phyloP scores from a whole-genome alignment of 2,797 vertebrate species.

The Gastrophryne carolinensis region DNA sequence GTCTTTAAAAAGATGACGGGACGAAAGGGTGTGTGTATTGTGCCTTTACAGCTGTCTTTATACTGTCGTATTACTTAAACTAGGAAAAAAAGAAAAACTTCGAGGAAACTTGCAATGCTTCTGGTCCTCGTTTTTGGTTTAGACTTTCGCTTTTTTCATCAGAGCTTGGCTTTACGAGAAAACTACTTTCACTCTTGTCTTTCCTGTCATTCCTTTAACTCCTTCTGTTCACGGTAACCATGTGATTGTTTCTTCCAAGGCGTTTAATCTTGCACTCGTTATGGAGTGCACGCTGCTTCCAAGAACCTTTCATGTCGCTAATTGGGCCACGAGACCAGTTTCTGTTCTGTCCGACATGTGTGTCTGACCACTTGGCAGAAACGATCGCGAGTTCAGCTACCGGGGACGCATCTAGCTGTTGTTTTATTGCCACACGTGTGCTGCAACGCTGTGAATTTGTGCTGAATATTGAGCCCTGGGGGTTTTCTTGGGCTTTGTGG shows the following conservation, averaged over 20 bases:
- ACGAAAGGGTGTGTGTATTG: constrained; percentile 56
- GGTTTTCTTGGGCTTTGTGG: not conserved
- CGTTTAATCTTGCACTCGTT: not conserved
- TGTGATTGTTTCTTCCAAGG: not conserved
- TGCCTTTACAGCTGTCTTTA: constrained; percentile 69
- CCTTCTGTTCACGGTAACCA: not conserved
- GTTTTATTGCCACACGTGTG: not conserved
- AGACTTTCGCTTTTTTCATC: not conserved
- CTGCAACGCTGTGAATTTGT: not conserved
- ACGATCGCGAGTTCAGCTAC: constrained; percentile 12
- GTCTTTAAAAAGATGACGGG: constrained; percentile 58
- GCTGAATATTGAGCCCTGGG: not conserved
- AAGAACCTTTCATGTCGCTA: not conserved
- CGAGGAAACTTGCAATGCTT: constrained; percentile 32
- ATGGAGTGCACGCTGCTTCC: not conserved
- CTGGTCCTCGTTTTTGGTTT: not conserved
- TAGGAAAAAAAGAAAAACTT: constrained; percentile 30
- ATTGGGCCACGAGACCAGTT: not conserved
- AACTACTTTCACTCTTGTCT: not conserved
- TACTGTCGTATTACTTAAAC: constrained; percentile 61
- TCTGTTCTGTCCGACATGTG: not conserved
- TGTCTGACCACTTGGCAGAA: constrained; percentile 2
- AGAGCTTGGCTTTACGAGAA: not conserved
- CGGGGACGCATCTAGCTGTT: not conserved
- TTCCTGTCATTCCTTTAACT: not conserved